Base-by-base conservation (phyloP, 2,113 vertebrate species). In the Hypanus sabinus region DNA sequence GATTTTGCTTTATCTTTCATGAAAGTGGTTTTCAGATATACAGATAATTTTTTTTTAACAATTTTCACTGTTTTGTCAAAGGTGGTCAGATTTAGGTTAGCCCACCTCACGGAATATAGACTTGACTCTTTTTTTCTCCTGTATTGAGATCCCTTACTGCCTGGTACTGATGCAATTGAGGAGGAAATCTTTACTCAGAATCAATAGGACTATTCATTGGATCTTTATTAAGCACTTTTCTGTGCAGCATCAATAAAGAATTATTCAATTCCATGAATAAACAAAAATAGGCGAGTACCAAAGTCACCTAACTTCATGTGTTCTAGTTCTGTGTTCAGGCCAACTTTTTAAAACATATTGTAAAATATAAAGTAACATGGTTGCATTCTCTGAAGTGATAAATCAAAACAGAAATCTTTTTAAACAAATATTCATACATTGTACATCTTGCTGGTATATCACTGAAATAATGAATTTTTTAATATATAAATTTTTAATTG, bases 121-220 rank as follows among this genome's bases (percentile, higher is more conserved):
- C 70, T 93, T 90, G 16, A 9, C 30, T 65, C 60, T 87, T 24
- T 90, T 90, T 73, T 71, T 24, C 90, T 92, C 9, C 18, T 93
- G n/a, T 38, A 93, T 73, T 73, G 68, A 93, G 68, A 73, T 68
- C 38, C 20, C 38, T 93, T 73, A 85, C 96, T 95, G 97, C 96
- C 97, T 97, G 97, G 97, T 97, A 97, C 97, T 94, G 95, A 97
- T 96, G 96, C 96, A 97, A 97, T 97, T 97, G 95, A 96, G 97
- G 96, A 93, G 96, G 95, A 96, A 96, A 97, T 96, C 96, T 95
- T 96, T 95, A 96, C 96, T 96, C 73, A 97, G 96, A 97, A 94
- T 97, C 97, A 97, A 97, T 97, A 36, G 27, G 57, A 80, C 96
- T 95, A 97, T 97, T 97, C 96, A 97, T 95, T 94, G 79, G 94